Percentiles rank a stretch among this genome's conserved stretches.
Evolutionary conservation across 2,888 invertebrate genomes (phyloP).

Genomic region (Gastrophysa polygoni): DNA sequence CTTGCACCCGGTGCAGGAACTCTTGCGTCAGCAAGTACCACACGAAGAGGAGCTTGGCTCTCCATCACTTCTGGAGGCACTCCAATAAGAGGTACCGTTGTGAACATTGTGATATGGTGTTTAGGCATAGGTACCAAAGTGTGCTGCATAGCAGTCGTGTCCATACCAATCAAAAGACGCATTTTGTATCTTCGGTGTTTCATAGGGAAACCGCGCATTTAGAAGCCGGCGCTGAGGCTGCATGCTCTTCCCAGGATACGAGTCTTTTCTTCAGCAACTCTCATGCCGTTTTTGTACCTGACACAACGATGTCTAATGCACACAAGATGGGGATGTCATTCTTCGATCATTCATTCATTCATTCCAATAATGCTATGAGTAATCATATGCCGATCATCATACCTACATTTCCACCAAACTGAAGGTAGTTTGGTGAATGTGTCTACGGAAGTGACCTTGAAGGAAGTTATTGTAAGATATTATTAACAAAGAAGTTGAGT

Average conservation of each 20-base stretch:
- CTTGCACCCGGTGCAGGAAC: conserved; percentile 54
- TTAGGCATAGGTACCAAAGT: conserved; percentile 60
- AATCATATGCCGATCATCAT: conserved; percentile 58
- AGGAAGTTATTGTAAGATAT: background rate
- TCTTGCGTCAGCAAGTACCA: conserved; percentile 57
- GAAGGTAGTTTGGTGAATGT: conserved; percentile 20
- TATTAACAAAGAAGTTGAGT: conserved; percentile 2
- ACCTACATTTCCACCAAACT: conserved; percentile 57
- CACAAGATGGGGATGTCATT: conserved; percentile 58
- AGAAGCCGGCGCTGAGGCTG: conserved; percentile 47
- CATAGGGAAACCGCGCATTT: conserved; percentile 50
- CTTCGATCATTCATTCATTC: conserved; percentile 57
- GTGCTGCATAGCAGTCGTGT: conserved; percentile 59
- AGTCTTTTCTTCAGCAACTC: conserved; percentile 50
- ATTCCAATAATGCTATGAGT: conserved; percentile 53
- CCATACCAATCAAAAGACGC: conserved; percentile 49
- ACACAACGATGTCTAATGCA: conserved; percentile 52
- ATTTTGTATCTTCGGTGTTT: conserved; percentile 48
- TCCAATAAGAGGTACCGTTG: conserved; percentile 56
- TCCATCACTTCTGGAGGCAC: conserved; percentile 63
- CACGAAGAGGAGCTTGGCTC: conserved; percentile 57
- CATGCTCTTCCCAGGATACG: conserved; percentile 47
- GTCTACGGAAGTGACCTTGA: conserved; percentile 43
- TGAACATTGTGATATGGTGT: conserved; percentile 59
- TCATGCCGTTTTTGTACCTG: conserved; percentile 54